Base-by-base conservation (phyloP, 2,113 vertebrate genomes). In the Caretta caretta region DNA sequence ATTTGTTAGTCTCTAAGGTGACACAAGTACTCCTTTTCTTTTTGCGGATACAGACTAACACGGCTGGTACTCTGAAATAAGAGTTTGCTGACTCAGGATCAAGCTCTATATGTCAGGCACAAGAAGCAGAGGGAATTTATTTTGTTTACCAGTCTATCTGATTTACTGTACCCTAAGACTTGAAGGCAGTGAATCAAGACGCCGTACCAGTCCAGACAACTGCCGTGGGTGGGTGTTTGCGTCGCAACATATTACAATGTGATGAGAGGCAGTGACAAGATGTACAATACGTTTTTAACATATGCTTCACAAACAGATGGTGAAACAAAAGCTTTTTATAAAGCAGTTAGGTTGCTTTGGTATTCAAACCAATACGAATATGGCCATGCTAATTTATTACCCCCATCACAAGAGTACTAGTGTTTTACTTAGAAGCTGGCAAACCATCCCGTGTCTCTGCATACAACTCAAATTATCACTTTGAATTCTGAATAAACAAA, bases 271-370 rank as follows among this genome's bases (percentile, higher is more conserved):
- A 65, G 24, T 86, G 46, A 83, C 49, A 93, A 81, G 87, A 48
- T 12, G 48, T 81, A 24, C 75, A 50, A 59, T 29, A 2, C 38
- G 75, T 86, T 93, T 96, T 94, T 91, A 90, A 48, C 10, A 14
- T 85, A 10, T 87, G 10, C 72, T 95, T 89, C 93, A 83, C 69
- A 91, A 86, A 29, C 69, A 91, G 72, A 54, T 84, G 62, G 38
- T 87, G 62, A 93, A 90, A 94, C 59, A 95, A 90, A 88, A 2
- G 35, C 19, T 57, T 7, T n/a, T 20, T 84, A 19, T 50, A 19
- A 82, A 59, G 22, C 56, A 83, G 53, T 83, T 42, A 27, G 19
- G 9, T 49, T 88, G 10, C 19, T 92, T 90, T 92, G 54, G 29
- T 54, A 7, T 50, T 78, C 62, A 53, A 86, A 95, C 50, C 56